Evolutionary conservation across 2,797 vertebrate genomes (phyloP), one percentile per base, ranked within the genome.

Genomic region (Bryconaethiops microstoma): DNA sequence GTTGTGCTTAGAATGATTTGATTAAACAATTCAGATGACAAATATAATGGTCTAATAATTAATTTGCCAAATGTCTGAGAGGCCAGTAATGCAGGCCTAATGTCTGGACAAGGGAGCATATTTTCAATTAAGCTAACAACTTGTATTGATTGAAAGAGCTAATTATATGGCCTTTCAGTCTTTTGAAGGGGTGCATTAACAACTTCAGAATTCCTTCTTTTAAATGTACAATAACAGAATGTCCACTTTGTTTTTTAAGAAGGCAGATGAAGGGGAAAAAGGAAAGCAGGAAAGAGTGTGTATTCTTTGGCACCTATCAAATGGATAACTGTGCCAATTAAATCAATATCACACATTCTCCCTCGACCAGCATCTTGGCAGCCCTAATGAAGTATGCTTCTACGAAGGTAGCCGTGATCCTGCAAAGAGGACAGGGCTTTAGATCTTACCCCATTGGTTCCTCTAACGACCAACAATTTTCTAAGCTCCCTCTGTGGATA

Each of bases 401-500:
- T 45, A 45, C 21, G 19, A 76, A 54, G 10, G 21, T 54, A 17
- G 64, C 19, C 25, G 23, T 64, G 67, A 64, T 72, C 68, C 23
- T 54, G 42, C 21, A 77, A 64, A 9, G 17, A 55, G 69, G 72
- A 45, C 48, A 55, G 12, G 40, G 72, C 67, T 77, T 69, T 52
- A 76, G 73, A 60, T 62, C 59, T 71, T 16, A 2, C 48, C 42
- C 17, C 39, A 48, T 64, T 19, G 21, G 48, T n/a, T 64, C 19
- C 17, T 55, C 7, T 72, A 76, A 72, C 71, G 48, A 70, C 29
- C 65, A 76, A 14, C 74, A 57, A 59, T 72, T 25, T 45, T 72
- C 48, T 64, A 74, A 65, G 60, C 52, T 39, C 35, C 64, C 69
- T 78, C 48, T 29, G 74, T 79, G 69, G 70, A 74, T 74, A 79